Percentiles rank a stretch among this genome's conserved stretches.
Conservation (phyloP, 1,140 invertebrate species). For the Rhopalosiphum maidis region DNA sequence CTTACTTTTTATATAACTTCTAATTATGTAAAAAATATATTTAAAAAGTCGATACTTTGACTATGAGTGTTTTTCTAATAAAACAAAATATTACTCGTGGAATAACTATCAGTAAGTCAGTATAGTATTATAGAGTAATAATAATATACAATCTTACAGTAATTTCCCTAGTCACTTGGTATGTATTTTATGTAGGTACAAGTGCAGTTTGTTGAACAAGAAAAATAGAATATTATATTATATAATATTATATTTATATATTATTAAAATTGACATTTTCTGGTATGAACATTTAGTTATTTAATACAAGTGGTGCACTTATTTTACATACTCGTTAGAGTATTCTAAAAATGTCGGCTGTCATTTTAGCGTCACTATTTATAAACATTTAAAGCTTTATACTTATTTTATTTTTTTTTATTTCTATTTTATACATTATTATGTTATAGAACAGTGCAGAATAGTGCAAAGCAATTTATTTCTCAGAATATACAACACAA, state of each 20-base stretch:
- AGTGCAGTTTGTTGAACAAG: neutral
- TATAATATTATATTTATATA: neutral
- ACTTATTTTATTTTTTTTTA: neutral
- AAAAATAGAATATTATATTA: neutral
- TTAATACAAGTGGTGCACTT: neutral
- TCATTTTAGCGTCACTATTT: conserved; percentile 10
- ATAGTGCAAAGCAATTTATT: neutral
- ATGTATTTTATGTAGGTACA: neutral
- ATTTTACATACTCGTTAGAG: neutral
- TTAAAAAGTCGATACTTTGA: too few relatives aligned
- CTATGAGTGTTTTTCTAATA: too few relatives aligned
- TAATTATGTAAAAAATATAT: too few relatives aligned
- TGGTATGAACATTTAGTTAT: neutral
- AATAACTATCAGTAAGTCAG: too few relatives aligned
- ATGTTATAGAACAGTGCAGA: neutral
- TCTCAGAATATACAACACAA: neutral
- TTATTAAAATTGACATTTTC: neutral
- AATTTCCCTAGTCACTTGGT: neutral
- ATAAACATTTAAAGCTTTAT: neutral
- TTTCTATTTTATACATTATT: neutral
- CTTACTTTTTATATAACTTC: too few relatives aligned
- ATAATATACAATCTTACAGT: too few relatives aligned
- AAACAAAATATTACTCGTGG: too few relatives aligned
- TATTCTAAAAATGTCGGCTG: neutral
- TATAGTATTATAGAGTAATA: too few relatives aligned